Base-by-base conservation (phyloP, 2,113 vertebrate genomes). In the Tragulus kanchil region DNA sequence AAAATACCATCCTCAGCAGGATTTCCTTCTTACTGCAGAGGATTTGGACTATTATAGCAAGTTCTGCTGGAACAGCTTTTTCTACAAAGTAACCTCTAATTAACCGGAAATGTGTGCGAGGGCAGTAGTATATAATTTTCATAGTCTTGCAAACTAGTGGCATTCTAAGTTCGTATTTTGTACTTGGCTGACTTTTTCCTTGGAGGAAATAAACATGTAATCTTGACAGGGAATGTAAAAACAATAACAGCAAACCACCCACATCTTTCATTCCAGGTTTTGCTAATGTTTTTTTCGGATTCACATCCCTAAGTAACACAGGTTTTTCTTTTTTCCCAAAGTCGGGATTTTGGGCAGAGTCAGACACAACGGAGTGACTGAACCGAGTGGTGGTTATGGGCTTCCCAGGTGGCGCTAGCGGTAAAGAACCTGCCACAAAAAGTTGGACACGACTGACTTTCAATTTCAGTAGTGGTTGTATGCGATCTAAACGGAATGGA, bases 161-260 rank as follows among this genome's bases (percentile, higher is more conserved):
- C 93, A 89, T 82, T 36, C 11, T 84, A 81, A 95, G 91, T 94
- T 96, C 69, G 31, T 94, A 82, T 96, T 93, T 94, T 97, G 81
- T 89, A 75, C 89, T 96, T 95, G 52, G 15, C 83, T 94, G 95
- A 86, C 93, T 97, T 96, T 97, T 95, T 87, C 61, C 85, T 96
- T 94, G 69, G 79, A 73, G 67, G 86, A 96, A 97, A 36, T 93
- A 96, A 97, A 96, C 71, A 81, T 77, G n/a, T 85, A 89, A 85
- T 96, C 89, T 89, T 97, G 91, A 96, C 64, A 67, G 69, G 73
- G 84, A 95, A 94, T 94, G 8, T 96, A 85, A 86, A 90, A 93
- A 75, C 89, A 92, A 28, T 89, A 92, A 94, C 93, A 93, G 58
- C 64, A 58, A 77, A 61, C 75, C 67, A 78, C 87, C 75, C 64